phyloP scores from a whole-genome alignment of 2,888 invertebrate genomes.

The Conchocele bisecta region DNA sequence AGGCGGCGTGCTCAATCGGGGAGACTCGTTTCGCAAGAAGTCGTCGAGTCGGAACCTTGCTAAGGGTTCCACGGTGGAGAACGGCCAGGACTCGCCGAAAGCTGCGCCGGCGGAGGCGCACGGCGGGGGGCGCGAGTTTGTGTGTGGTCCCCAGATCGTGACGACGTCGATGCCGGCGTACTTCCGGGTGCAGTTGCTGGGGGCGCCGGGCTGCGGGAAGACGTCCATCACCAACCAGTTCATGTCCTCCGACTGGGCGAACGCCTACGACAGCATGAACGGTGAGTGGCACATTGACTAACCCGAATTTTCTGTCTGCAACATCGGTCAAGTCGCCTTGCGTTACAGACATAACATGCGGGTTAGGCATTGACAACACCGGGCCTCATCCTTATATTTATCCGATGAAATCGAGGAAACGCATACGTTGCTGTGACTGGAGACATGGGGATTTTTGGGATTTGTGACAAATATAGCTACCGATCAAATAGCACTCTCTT shows the following conservation, averaged over 20 bases:
- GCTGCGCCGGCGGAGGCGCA: slow-evolving; percentile 85
- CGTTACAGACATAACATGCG: too few relatives aligned
- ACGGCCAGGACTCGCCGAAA: slow-evolving; percentile 74
- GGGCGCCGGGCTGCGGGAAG: slow-evolving; percentile 88
- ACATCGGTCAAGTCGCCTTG: too few relatives aligned
- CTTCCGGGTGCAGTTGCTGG: slow-evolving; percentile 87
- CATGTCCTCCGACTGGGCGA: slow-evolving; percentile 86
- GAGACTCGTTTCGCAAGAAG: slow-evolving; percentile 89
- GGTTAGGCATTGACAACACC: too few relatives aligned
- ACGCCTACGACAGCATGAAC: slow-evolving; percentile 56
- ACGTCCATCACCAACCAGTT: slow-evolving; percentile 88
- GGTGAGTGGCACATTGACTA: too few relatives aligned
- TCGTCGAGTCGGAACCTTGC: slow-evolving; percentile 90
- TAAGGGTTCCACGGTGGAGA: slow-evolving; percentile 88
- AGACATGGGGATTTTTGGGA: too few relatives aligned
- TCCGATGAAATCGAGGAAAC: too few relatives aligned
- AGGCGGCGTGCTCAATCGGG: slow-evolving; percentile 92
- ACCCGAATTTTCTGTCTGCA: too few relatives aligned
- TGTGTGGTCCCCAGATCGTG: slow-evolving; percentile 5
- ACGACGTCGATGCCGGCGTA: slow-evolving; percentile 60
- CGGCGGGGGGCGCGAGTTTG: slow-evolving; percentile 3
- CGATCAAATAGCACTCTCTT: too few relatives aligned
- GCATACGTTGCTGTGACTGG: neutral
- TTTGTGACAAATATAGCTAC: too few relatives aligned
- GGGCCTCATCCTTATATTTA: too few relatives aligned